Evolutionary conservation across 2,888 invertebrate genomes (phyloP).

Genomic region (Calliphora vomitoria): DNA sequence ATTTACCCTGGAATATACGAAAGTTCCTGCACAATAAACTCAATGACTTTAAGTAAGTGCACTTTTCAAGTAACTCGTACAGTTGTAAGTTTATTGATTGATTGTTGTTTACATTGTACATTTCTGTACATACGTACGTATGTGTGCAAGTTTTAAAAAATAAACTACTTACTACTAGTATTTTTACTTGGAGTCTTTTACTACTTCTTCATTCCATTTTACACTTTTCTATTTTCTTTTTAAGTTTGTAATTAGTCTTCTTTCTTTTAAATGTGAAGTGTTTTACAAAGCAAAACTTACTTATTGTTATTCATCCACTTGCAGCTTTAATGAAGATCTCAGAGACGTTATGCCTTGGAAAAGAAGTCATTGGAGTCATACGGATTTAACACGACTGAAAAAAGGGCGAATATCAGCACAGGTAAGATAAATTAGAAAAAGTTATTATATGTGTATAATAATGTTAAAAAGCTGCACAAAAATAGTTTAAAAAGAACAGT

Average conservation of each 20-base stretch:
- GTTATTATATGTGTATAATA: conserved; percentile 27
- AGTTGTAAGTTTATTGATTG: conserved; percentile 62
- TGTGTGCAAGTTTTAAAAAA: background rate
- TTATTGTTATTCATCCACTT: conserved; percentile 17
- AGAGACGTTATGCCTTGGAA: conserved; percentile 90
- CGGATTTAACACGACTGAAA: conserved; percentile 90
- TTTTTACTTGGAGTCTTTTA: conserved; percentile 8
- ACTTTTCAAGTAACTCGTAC: conserved; percentile 27
- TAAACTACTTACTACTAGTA: background rate
- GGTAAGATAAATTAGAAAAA: conserved; percentile 85
- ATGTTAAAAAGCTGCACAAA: background rate
- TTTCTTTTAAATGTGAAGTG: background rate
- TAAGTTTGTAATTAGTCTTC: conserved; percentile 17
- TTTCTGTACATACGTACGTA: background rate
- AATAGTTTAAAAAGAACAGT: too few relatives aligned
- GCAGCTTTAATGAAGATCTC: conserved; percentile 89
- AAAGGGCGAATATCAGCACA: conserved; percentile 92
- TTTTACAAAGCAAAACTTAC: background rate
- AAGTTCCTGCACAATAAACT: conserved; percentile 95
- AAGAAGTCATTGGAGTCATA: conserved; percentile 91
- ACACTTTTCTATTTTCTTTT: background rate
- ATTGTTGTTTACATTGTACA: conserved; percentile 53
- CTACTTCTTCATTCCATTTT: conserved; percentile 10
- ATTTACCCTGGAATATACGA: conserved; percentile 95
- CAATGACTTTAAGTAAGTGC: conserved; percentile 90